These are phyloP conservation scores for Pelecanoides urinatrix DNA, from an alignment of 2,113 vertebrate genomes.

Conservation along the genomic window DNA sequence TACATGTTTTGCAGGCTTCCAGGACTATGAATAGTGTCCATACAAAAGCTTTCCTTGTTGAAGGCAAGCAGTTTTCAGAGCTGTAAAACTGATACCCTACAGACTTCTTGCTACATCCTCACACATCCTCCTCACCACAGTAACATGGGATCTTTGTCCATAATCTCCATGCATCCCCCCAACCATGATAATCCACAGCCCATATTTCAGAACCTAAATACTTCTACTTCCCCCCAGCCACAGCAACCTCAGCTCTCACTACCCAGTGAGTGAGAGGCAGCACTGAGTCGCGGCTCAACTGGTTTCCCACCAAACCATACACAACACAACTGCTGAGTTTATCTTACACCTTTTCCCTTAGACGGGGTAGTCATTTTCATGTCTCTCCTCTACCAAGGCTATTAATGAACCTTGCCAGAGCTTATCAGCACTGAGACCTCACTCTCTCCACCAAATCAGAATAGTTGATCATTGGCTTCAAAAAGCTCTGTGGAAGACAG, in stretches of 20 bases:
- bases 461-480: neutral
- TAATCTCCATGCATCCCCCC: neutral
- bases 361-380: neutral
- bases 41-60: neutral
- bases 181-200: neutral
- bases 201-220: neutral
- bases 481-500: slow-evolving; percentile 22
- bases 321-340: neutral
- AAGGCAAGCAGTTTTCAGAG: neutral
- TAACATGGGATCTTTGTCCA: neutral
- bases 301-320: neutral
- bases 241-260: neutral
- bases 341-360: neutral
- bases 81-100: neutral
- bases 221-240: neutral
- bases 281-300: neutral
- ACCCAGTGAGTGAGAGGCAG: neutral
- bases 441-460: neutral
- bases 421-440: neutral
- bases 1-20: neutral
- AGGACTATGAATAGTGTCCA: neutral
- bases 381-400: neutral
- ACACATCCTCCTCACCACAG: neutral
- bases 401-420: neutral
- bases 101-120: neutral